A percentile compares a stretch with the other conserved stretches of the same genome.
Conservation (phyloP, 2,113 vertebrate species). For the Procapra przewalskii region DNA sequence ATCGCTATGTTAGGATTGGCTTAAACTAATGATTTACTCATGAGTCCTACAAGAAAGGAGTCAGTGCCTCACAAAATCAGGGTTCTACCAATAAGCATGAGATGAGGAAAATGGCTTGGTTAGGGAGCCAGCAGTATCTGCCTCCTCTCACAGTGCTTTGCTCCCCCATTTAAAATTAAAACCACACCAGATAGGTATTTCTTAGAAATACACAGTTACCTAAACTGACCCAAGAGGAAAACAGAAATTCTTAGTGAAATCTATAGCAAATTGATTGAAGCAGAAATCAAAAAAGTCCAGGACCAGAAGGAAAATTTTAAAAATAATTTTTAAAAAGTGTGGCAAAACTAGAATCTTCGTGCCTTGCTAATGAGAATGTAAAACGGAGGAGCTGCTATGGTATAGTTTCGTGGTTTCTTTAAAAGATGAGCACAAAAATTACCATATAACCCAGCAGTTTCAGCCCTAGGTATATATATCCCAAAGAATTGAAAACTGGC, state of each 20-base stretch:
- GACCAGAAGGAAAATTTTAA: background rate
- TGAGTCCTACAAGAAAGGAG: background rate
- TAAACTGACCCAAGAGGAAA: background rate
- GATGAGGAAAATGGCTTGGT: background rate
- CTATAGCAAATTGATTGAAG: background rate
- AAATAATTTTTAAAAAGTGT: background rate
- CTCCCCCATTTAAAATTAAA: background rate
- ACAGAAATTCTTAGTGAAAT: background rate
- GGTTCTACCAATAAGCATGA: background rate
- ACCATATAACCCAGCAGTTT: background rate
- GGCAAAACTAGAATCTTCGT: background rate
- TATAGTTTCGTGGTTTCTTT: background rate
- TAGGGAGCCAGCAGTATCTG: background rate
- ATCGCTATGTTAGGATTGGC: background rate
- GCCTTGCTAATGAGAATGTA: background rate
- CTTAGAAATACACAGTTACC: background rate
- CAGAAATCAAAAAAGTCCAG: background rate
- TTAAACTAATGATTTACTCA: background rate
- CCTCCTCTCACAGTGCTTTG: background rate
- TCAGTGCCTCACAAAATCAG: background rate
- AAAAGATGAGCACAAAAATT: background rate
- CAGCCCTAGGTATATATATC: background rate
- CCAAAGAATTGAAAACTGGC: background rate
- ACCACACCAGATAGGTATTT: background rate
- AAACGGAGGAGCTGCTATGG: background rate